Evolutionary conservation across 23 tunicate genomes (phyloP).

Genomic region (Trididemnum nubilum): DNA sequence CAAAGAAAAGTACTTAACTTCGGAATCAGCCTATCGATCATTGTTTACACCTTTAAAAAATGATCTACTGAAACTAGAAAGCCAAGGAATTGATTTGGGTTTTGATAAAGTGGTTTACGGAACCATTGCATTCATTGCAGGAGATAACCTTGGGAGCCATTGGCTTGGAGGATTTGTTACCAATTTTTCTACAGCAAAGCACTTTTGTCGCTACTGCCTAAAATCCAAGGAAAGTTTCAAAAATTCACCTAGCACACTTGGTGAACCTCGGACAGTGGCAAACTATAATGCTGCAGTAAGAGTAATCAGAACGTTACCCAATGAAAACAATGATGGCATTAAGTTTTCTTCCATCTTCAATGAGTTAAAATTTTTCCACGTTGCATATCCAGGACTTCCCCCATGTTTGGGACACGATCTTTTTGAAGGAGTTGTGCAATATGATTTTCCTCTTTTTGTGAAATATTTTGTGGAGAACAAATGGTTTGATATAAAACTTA

Average conservation of each 20-base stretch:
- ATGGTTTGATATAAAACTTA: background rate
- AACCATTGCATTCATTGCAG: conserved; percentile 23
- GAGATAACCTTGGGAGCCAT: conserved; percentile 61
- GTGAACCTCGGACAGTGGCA: background rate
- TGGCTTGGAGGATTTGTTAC: conserved; percentile 55
- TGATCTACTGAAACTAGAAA: conserved; percentile 38
- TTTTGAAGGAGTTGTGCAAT: conserved; percentile 49
- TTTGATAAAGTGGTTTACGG: conserved; percentile 9
- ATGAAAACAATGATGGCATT: conserved; percentile 1
- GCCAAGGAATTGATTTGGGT: conserved; percentile 54
- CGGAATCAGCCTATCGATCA: background rate
- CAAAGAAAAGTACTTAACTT: conserved; percentile 24
- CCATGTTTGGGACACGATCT: conserved; percentile 45
- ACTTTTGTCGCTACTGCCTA: conserved; percentile 47
- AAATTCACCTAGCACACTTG: no score
- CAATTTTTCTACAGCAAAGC: conserved; percentile 24
- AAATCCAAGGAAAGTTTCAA: background rate
- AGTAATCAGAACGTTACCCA: background rate
- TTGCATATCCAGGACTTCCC: conserved; percentile 29
- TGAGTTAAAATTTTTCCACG: conserved; percentile 19
- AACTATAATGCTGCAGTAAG: background rate
- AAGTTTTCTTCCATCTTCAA: conserved; percentile 16
- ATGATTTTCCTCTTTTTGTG: conserved; percentile 36
- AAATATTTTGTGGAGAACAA: conserved; percentile 1
- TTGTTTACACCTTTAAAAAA: conserved; percentile 34